Evolutionary conservation across 2,113 vertebrate species (phyloP).

Genomic region (Fulica atra): DNA sequence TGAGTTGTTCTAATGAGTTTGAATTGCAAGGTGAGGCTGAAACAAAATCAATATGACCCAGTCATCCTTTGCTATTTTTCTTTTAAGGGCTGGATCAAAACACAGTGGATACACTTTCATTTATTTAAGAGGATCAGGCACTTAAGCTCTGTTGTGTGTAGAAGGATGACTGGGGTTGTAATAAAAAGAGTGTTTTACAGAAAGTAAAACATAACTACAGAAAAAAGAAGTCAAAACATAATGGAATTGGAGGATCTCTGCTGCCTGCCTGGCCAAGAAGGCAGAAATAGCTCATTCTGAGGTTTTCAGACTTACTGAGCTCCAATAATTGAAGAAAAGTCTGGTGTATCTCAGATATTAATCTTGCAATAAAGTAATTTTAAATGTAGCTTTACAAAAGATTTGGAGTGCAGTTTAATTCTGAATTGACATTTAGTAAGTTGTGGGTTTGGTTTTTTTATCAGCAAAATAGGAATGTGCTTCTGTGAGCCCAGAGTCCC

Average conservation of each 20-base stretch:
- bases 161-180: not conserved
- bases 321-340: not conserved
- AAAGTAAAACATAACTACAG: not conserved
- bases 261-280: not conserved
- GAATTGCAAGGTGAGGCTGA: not conserved
- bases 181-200: not conserved
- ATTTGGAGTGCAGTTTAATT: constrained; percentile 20
- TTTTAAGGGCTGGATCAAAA: not conserved
- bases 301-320: not conserved
- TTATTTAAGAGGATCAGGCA: constrained; percentile 4
- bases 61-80: not conserved
- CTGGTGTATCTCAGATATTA: constrained; percentile 6
- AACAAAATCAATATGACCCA: not conserved
- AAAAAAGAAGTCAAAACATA: not conserved
- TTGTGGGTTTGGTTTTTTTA: not conserved
- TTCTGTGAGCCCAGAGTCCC: not conserved
- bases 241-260: not conserved
- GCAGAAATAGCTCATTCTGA: not conserved
- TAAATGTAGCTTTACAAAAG: constrained; percentile 2
- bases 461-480: not conserved
- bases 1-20: not conserved
- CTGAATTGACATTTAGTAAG: constrained; percentile 42
- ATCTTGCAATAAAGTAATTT: constrained; percentile 1
- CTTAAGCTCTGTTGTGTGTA: not conserved
- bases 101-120: not conserved